Conservation (phyloP, 2,113 vertebrate species). For the Prietella phreatophila region DNA sequence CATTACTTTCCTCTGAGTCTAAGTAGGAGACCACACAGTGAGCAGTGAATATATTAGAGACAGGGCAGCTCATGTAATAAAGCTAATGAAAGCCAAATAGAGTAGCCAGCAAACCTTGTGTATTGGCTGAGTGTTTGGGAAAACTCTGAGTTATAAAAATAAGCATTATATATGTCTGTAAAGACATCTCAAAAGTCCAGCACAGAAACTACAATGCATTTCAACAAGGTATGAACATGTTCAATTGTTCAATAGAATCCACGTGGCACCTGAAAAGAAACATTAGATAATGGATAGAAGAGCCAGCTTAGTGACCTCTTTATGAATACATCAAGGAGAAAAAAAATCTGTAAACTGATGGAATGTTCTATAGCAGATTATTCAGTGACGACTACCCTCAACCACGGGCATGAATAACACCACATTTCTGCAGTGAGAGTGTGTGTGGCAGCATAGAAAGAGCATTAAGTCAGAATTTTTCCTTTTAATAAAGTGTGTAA, state of each 20-base stretch:
- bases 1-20: slow-evolving; percentile 5
- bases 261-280: not conserved
- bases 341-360: not conserved
- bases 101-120: slow-evolving; percentile 31
- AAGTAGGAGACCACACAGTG: slow-evolving; percentile 40
- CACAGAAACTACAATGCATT: not conserved
- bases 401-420: not conserved
- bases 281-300: not conserved
- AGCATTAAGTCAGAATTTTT: slow-evolving; percentile 5
- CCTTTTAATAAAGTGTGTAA: slow-evolving; percentile 25
- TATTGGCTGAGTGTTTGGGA: not conserved
- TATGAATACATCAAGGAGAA: not conserved
- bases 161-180: too few species aligned
- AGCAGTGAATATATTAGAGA: slow-evolving; percentile 26
- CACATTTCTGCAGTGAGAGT: slow-evolving; percentile 22
- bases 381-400: not conserved
- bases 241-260: not conserved
- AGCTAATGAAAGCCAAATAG: slow-evolving; percentile 52
- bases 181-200: not conserved
- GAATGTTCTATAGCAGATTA: not conserved
- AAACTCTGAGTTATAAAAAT: not conserved
- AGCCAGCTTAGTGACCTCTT: not conserved
- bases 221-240: not conserved
- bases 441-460: slow-evolving; percentile 25
- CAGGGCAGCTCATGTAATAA: slow-evolving; percentile 40